These are phyloP conservation scores for Agelaius phoeniceus DNA, from an alignment of 2,113 vertebrate species.

Conservation along the genomic window DNA sequence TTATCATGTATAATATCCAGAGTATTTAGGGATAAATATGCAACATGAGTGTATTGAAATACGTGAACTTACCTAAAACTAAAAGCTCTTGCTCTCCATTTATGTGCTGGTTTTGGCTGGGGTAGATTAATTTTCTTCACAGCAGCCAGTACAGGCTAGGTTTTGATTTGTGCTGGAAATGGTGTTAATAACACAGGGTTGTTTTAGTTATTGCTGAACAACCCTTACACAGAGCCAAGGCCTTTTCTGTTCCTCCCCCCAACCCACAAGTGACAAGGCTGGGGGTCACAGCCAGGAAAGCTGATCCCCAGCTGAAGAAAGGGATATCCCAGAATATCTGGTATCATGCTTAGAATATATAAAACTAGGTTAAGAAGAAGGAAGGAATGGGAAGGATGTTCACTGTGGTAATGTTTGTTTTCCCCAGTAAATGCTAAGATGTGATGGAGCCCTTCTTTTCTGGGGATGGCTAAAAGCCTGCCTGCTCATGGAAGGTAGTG, in stretches of 20 bases:
- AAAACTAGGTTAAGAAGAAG: background rate
- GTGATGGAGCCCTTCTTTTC: background rate
- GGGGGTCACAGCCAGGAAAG: background rate
- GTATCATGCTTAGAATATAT: background rate
- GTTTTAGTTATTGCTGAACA: background rate
- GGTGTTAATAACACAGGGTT: background rate
- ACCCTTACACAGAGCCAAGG: background rate
- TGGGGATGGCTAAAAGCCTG: background rate
- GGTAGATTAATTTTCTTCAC: background rate
- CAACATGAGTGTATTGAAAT: background rate
- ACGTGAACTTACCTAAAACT: background rate
- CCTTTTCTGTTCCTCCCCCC: background rate
- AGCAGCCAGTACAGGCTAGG: too few species aligned
- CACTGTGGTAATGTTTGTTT: accelerated
- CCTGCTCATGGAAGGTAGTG: background rate
- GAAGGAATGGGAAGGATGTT: background rate
- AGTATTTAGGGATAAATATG: background rate
- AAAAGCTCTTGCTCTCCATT: background rate
- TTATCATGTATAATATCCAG: background rate
- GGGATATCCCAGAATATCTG: background rate
- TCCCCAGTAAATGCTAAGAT: background rate
- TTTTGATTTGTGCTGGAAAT: background rate
- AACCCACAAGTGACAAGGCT: accelerated
- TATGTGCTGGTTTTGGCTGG: background rate
- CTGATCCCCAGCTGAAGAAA: background rate